These are phyloP conservation scores for Limulus polyphemus DNA, from an alignment of 2,888 invertebrate genomes.

Conservation along the genomic window DNA sequence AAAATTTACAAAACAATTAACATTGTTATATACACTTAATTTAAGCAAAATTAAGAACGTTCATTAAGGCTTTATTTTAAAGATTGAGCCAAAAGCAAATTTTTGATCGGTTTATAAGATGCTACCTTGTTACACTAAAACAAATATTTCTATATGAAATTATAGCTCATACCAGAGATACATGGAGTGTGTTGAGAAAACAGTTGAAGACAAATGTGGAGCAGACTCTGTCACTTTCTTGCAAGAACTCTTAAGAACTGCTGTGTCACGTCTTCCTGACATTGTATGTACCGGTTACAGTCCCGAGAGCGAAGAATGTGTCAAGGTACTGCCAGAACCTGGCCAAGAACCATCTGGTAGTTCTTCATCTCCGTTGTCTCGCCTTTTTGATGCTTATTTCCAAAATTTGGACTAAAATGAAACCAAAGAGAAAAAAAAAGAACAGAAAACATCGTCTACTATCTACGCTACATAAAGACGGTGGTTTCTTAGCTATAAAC, in stretches of 20 bases:
- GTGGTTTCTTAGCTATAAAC: too few species aligned
- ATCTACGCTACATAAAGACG: too few species aligned
- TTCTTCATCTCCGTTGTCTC: conserved; percentile 5
- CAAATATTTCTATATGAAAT: too few species aligned
- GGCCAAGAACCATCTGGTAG: background rate
- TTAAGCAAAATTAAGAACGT: too few species aligned
- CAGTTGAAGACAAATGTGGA: background rate
- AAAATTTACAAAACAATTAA: too few species aligned
- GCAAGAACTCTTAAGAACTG: background rate
- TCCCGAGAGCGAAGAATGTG: background rate
- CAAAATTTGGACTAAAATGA: conserved; percentile 1
- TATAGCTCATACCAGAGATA: background rate
- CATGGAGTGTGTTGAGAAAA: background rate
- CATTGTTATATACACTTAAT: too few species aligned
- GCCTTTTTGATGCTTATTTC: conserved; percentile 10
- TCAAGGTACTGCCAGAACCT: background rate
- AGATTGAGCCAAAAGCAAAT: too few species aligned
- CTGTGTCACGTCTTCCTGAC: background rate
- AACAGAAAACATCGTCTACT: too few species aligned
- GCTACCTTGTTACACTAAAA: too few species aligned
- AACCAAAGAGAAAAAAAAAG: too few species aligned
- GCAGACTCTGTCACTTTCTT: background rate
- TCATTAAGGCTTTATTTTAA: too few species aligned
- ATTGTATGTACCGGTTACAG: background rate
- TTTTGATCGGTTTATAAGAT: too few species aligned